These are phyloP conservation scores for Circaetus gallicus DNA, from an alignment of 2,113 vertebrate genomes.

Conservation along the genomic window DNA sequence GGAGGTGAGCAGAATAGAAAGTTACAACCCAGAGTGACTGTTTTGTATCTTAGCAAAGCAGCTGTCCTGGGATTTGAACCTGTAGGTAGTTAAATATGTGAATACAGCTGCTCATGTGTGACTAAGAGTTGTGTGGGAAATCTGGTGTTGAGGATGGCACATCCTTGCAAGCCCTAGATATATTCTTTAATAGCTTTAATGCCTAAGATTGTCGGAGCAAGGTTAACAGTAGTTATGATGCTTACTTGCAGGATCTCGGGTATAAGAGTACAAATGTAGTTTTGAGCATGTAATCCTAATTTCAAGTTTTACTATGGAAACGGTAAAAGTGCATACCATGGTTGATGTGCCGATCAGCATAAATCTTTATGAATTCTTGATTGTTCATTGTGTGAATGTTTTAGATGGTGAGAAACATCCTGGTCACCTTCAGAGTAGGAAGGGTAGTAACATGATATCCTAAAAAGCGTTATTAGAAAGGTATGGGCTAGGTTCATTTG, in stretches of 20 bases:
- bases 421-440: not conserved
- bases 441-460: not conserved
- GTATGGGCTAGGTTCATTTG: not conserved
- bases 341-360: rapidly evolving
- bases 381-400: not conserved
- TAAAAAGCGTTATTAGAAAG: not conserved
- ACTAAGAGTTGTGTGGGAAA: not conserved
- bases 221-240: not conserved
- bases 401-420: not conserved
- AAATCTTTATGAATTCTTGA: not conserved
- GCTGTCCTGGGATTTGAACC: not conserved
- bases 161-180: not conserved
- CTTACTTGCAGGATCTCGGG: not conserved
- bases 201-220: not conserved
- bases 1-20: not conserved
- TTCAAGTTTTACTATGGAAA: not conserved
- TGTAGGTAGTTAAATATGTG: not conserved
- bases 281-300: not conserved
- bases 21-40: not conserved
- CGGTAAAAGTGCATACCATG: not conserved
- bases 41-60: not conserved
- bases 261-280: not conserved
- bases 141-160: not conserved
- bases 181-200: not conserved
- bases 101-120: not conserved